These are phyloP conservation scores for Gymnobelideus leadbeateri DNA, from an alignment of 2,113 vertebrate genomes.

Conservation along the genomic window DNA sequence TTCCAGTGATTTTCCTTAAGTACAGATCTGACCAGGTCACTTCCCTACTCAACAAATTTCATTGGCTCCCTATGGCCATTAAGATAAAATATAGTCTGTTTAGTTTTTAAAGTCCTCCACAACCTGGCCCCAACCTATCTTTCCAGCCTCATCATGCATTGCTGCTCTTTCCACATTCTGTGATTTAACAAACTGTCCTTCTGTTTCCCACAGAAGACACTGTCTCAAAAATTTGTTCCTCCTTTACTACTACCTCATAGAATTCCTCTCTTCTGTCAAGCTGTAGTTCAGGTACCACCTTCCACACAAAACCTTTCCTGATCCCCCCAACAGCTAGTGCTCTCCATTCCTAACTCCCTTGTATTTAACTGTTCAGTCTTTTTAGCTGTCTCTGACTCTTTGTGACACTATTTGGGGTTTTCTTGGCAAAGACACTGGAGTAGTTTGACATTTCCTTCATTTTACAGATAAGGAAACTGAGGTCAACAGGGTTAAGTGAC, in stretches of 20 bases:
- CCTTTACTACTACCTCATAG: no score
- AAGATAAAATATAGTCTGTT: neutral
- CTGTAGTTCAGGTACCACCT: neutral
- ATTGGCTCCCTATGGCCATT: neutral
- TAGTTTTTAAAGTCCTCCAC: neutral
- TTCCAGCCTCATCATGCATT: neutral
- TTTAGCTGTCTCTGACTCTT: neutral
- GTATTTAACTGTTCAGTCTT: neutral
- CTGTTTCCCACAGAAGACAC: neutral
- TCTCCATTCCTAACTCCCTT: neutral
- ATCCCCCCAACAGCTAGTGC: no score
- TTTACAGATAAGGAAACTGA: neutral
- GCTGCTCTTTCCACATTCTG: neutral
- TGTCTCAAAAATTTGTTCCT: no score
- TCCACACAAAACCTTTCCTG: no score
- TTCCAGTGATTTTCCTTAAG: neutral
- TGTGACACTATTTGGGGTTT: neutral
- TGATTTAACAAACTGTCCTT: neutral
- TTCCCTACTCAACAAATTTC: neutral
- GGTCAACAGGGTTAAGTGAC: neutral
- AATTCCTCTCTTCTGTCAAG: neutral
- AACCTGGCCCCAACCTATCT: neutral
- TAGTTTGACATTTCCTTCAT: neutral
- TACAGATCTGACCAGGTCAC: neutral
- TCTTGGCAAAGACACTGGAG: neutral